These are phyloP conservation scores for Sebastes steindachneri DNA, from an alignment of 2,797 vertebrate genomes.

Conservation along the genomic window DNA sequence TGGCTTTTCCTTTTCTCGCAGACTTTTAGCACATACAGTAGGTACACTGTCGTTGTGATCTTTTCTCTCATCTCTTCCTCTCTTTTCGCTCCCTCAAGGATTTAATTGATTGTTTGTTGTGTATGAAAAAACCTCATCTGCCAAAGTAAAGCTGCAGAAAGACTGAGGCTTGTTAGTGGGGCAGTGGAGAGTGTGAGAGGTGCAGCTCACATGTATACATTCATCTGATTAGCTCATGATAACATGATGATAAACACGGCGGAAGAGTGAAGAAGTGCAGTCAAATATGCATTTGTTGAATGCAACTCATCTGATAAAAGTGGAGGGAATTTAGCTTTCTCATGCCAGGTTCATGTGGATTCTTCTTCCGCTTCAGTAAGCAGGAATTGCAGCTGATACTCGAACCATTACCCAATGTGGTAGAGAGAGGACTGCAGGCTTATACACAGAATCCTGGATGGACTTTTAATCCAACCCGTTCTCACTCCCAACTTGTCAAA, in stretches of 20 bases:
- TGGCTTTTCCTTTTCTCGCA: not conserved
- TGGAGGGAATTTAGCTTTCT: not conserved
- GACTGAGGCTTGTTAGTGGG: not conserved
- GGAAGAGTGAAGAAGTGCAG: not conserved
- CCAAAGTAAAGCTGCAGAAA: slow-evolving; percentile 6
- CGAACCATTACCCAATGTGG: not conserved
- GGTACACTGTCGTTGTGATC: not conserved
- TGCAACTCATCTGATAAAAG: not conserved
- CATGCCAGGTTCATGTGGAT: not conserved
- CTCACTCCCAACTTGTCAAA: not conserved
- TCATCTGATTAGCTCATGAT: not conserved
- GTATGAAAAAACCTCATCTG: slow-evolving; percentile 5
- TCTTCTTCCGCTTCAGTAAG: not conserved
- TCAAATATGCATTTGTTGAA: not conserved
- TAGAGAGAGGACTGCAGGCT: not conserved
- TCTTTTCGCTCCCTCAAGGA: not conserved
- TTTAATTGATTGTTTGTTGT: slow-evolving; percentile 20
- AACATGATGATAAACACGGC: not conserved
- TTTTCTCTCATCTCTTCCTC: not conserved
- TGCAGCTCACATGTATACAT: not conserved
- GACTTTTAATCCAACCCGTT: not conserved
- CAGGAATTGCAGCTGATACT: not conserved
- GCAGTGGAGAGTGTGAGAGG: not conserved
- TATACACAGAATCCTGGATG: not conserved
- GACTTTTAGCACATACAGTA: not conserved